phyloP scores from a whole-genome alignment of 1,140 invertebrate genomes.

The Latrodectus geometricus region DNA sequence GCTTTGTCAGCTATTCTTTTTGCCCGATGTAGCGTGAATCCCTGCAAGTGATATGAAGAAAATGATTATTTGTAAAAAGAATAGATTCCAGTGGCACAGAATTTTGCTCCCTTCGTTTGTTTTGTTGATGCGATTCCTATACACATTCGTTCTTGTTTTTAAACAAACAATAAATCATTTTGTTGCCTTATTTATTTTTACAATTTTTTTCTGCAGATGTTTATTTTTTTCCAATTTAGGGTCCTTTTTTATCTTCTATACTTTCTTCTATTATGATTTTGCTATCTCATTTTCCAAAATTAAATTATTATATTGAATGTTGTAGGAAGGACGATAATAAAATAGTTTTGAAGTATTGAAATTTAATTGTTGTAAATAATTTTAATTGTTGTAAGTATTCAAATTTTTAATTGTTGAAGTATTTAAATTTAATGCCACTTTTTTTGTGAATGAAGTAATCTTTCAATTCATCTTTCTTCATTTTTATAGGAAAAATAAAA shows the following conservation, averaged over 20 bases:
- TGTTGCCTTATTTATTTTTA: background rate
- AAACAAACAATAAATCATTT: background rate
- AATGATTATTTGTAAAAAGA: conserved; percentile 56
- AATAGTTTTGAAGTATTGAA: too few species aligned
- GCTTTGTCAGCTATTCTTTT: conserved; percentile 47
- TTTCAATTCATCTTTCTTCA: too few species aligned
- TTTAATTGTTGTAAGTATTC: too few species aligned
- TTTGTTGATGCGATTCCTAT: conserved; percentile 29
- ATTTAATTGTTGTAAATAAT: too few species aligned
- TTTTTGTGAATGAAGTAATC: too few species aligned
- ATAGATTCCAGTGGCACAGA: conserved; percentile 33
- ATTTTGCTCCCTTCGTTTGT: conserved; percentile 13
- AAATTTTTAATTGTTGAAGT: too few species aligned
- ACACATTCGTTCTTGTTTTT: conserved; percentile 16
- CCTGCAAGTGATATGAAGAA: conserved; percentile 54
- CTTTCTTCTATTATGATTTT: background rate
- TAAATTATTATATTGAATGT: too few species aligned
- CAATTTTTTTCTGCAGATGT: background rate
- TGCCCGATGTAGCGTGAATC: conserved; percentile 21
- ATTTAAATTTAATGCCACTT: too few species aligned
- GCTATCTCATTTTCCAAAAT: background rate
- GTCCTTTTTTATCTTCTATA: background rate
- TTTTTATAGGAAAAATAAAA: too few species aligned
- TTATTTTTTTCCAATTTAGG: background rate
- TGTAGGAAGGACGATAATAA: too few species aligned